phyloP scores from a whole-genome alignment of 2,113 vertebrate genomes.

The Cyanoramphus novaezelandiae region DNA sequence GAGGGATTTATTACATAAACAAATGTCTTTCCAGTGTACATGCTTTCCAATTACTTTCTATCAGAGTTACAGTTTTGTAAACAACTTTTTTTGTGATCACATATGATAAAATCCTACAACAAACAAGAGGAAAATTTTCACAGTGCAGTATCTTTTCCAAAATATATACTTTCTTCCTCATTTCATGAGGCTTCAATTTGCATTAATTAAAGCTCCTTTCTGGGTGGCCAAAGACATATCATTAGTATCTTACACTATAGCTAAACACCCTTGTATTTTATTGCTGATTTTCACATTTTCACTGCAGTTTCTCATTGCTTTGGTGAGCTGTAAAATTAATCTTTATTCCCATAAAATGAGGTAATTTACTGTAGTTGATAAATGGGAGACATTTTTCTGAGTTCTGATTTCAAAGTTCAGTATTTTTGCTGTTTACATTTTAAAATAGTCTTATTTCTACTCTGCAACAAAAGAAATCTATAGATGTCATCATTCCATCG shows the following conservation, averaged over 20 bases:
- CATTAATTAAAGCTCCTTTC: conserved; percentile 26
- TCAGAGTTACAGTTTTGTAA: background rate
- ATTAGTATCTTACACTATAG: background rate
- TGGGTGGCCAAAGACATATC: background rate
- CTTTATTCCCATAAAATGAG: background rate
- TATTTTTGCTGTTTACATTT: background rate
- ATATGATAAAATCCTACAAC: background rate
- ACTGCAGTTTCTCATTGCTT: background rate
- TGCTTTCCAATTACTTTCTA: background rate
- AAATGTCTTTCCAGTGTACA: background rate
- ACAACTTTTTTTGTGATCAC: background rate
- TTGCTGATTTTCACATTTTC: conserved; percentile 41
- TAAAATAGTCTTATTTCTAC: background rate
- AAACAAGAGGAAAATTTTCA: background rate
- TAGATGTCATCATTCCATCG: background rate
- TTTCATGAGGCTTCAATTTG: background rate
- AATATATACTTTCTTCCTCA: background rate
- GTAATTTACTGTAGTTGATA: background rate
- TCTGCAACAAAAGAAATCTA: background rate
- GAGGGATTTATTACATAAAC: background rate
- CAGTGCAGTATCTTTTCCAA: background rate
- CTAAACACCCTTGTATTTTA: background rate
- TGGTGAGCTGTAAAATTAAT: conserved; percentile 23
- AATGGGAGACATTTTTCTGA: background rate
- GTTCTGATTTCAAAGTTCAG: background rate